These are phyloP conservation scores for Thyatira batis DNA, from an alignment of 2,888 invertebrate genomes.

Conservation along the genomic window DNA sequence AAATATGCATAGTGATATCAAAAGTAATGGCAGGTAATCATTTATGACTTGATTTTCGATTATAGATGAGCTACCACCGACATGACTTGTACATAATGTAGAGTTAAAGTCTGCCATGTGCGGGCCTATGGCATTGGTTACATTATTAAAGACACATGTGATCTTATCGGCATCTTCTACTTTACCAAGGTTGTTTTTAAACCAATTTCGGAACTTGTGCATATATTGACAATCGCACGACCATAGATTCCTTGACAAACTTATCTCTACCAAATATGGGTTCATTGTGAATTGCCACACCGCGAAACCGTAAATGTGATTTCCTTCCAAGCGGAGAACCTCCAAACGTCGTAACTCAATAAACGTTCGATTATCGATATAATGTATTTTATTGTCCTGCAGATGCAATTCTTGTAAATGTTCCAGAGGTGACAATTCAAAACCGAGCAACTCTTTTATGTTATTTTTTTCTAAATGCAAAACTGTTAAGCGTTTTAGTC, in stretches of 20 bases:
- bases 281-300: constrained; percentile 93
- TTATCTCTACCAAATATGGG: constrained; percentile 93
- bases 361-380: constrained; percentile 93
- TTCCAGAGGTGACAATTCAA: constrained; percentile 91
- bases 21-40: constrained; percentile 89
- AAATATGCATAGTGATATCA: constrained; percentile 90
- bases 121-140: constrained; percentile 86
- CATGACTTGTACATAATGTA: constrained; percentile 88
- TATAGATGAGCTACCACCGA: constrained; percentile 87
- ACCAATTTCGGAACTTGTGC: constrained; percentile 90
- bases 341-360: constrained; percentile 90
- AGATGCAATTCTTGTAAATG: constrained; percentile 93
- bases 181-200: constrained; percentile 89
- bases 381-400: constrained; percentile 91
- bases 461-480: constrained; percentile 94
- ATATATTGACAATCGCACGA: constrained; percentile 94
- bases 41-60: constrained; percentile 90
- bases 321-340: constrained; percentile 92
- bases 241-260: constrained; percentile 93
- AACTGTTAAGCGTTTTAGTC: constrained; percentile 88
- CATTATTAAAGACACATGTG: constrained; percentile 88
- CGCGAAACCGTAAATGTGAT: constrained; percentile 90
- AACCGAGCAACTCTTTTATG: constrained; percentile 89
- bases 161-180: constrained; percentile 90
- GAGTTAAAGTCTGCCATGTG: constrained; percentile 90